phyloP scores from a whole-genome alignment of 2,113 vertebrate genomes.

The Chlorocebus sabaeus region DNA sequence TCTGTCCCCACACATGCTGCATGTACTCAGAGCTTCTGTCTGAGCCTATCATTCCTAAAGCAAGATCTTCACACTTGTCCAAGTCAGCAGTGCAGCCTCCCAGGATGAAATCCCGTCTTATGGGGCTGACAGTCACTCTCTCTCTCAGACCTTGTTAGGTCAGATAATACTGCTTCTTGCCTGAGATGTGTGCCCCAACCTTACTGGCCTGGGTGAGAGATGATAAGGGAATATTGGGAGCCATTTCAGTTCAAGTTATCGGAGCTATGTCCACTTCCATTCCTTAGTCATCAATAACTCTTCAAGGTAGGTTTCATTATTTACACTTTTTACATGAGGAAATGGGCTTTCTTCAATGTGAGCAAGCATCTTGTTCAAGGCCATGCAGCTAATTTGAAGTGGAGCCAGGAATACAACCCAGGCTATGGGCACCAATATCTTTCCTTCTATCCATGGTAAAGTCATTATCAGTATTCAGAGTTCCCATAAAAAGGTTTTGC shows the following conservation, averaged over 20 bases:
- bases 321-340: neutral
- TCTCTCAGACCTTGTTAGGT: neutral
- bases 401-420: neutral
- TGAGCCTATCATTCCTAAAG: slow-evolving; percentile 19
- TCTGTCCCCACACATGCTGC: neutral
- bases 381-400: neutral
- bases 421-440: neutral
- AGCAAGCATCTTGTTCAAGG: neutral
- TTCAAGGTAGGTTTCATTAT: neutral
- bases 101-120: slow-evolving; percentile 14
- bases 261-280: neutral
- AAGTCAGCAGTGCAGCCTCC: neutral
- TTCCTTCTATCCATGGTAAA: neutral
- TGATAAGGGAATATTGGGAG: neutral
- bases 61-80: slow-evolving; percentile 13
- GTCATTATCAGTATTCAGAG: neutral
- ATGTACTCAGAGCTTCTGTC: neutral
- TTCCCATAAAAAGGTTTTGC: neutral
- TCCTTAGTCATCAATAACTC: neutral
- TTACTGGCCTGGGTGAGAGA: neutral
- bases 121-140: neutral
- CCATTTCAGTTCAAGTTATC: neutral
- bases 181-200: neutral
- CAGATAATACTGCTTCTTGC: neutral
- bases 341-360: neutral